Base-by-base conservation (phyloP, 2,113 vertebrate genomes). In the Xyrauchen texanus region DNA sequence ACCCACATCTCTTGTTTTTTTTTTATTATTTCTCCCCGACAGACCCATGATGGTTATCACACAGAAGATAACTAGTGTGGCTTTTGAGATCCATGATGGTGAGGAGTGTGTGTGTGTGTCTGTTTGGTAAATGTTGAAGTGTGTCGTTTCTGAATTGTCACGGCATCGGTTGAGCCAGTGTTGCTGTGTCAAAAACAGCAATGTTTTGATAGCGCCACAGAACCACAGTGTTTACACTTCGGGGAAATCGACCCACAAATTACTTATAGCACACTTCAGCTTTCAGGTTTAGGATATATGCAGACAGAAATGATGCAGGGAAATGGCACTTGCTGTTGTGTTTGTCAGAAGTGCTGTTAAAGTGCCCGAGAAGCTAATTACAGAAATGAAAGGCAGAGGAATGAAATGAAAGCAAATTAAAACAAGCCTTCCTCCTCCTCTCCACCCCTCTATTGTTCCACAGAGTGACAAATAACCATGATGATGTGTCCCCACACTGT, bases 41-140 rank as follows among this genome's bases (percentile, higher is more conserved):
- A 98, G 96, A 62, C 96, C 96, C 52, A 97, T 98, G 96, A 98
- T 98, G 96, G 96, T 98, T 82, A 97, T 98, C 72, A 97, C 96
- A 5, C 96, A 98, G 91, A 98, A 98, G 90, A 97, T 98, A 88
- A 98, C 96, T 88, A 97, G 96, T 82, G 90, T 98, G 93, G 96
- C 96, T 1, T 97, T 95, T 80, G 96, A 98, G 84, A 93, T 98
- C 89, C 96, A 95, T 12, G 96, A 98, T 62, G 96, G 96, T 98
- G 90, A 95, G 55, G 21, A 34, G n/a, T 94, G 45, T 53, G 68
- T 16, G 11, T 73, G 9, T 49, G 10, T 34, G 21, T 34, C 21
- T 1, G 1, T 68, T n/a, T 61, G 15, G 10, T 53, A 52, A 12
- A 44, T 47, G 21, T 3, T 34, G 21, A 34, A 34, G 21, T 34